Percentiles rank a stretch among this genome's conserved stretches.
phyloP scores from a whole-genome alignment of 2,888 invertebrate genomes.

The Synergus umbraculus region DNA sequence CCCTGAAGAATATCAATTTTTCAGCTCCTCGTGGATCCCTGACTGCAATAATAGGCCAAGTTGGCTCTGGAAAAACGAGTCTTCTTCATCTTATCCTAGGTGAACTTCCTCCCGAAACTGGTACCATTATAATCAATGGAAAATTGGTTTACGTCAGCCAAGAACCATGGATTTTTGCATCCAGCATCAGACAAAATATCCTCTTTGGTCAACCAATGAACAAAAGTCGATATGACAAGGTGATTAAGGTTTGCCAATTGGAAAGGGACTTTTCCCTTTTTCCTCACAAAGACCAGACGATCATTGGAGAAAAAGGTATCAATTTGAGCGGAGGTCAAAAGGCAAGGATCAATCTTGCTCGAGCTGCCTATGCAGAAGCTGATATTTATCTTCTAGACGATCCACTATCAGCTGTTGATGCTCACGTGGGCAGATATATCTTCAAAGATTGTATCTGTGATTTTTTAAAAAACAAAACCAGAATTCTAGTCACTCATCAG shows the following conservation, averaged over 20 bases:
- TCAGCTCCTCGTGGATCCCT: slow-evolving; percentile 82
- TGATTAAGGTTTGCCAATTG: slow-evolving; percentile 75
- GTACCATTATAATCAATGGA: slow-evolving; percentile 79
- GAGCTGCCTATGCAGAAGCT: slow-evolving; percentile 86
- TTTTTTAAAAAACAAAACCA: slow-evolving; percentile 79
- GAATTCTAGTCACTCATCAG: slow-evolving; percentile 85
- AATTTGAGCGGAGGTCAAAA: slow-evolving; percentile 79
- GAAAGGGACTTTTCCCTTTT: no score
- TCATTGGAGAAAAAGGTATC: slow-evolving; percentile 90
- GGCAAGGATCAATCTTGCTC: slow-evolving; percentile 85
- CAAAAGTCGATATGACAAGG: slow-evolving; percentile 73
- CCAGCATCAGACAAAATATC: slow-evolving; percentile 82
- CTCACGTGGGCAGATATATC: slow-evolving; percentile 84
- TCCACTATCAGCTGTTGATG: slow-evolving; percentile 87
- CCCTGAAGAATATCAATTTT: slow-evolving; percentile 83
- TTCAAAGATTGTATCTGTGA: slow-evolving; percentile 86
- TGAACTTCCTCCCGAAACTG: slow-evolving; percentile 79
- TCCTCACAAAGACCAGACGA: slow-evolving; percentile 84
- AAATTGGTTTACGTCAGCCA: slow-evolving; percentile 87
- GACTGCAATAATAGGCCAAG: slow-evolving; percentile 83
- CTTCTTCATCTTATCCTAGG: slow-evolving; percentile 79
- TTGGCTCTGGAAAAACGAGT: slow-evolving; percentile 83
- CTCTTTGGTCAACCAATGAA: slow-evolving; percentile 72
- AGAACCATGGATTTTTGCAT: slow-evolving; percentile 90
- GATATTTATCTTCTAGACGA: slow-evolving; percentile 88